Conservation (phyloP, 2,888 invertebrate species). For the Ochlodes sylvanus region DNA sequence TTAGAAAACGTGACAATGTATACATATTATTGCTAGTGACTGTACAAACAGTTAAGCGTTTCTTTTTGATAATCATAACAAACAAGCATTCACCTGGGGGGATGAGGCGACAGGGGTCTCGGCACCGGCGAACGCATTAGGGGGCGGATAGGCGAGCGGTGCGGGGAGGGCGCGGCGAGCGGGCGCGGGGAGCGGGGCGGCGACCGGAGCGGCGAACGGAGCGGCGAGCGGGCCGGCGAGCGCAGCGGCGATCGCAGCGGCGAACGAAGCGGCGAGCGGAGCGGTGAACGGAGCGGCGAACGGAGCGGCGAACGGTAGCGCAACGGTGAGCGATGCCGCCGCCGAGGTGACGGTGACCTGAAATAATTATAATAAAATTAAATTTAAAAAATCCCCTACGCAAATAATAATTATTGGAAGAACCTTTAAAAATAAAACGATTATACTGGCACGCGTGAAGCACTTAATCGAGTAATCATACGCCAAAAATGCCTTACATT, state of each 20-base stretch:
- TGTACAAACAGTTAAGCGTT: too few species aligned
- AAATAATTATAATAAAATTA: not conserved
- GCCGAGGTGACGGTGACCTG: slow-evolving; percentile 79
- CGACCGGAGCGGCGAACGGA: slow-evolving; percentile 59
- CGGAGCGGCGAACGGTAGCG: too few species aligned
- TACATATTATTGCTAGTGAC: too few species aligned
- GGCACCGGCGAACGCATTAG: slow-evolving; percentile 56
- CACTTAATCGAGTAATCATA: too few species aligned
- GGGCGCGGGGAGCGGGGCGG: slow-evolving; percentile 52
- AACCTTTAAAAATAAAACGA: too few species aligned
- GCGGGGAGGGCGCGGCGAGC: slow-evolving; percentile 52
- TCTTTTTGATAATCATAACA: too few species aligned
- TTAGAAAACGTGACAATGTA: too few species aligned
- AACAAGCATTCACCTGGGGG: not conserved
- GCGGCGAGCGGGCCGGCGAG: slow-evolving; percentile 57
- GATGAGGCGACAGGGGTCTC: slow-evolving; percentile 62
- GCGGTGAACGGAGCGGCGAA: slow-evolving; percentile 62
- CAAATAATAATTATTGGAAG: too few species aligned
- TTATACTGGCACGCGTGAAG: too few species aligned
- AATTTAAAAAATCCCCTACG: not conserved
- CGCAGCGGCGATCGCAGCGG: slow-evolving; percentile 58
- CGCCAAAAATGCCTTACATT: too few species aligned
- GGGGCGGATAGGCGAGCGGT: slow-evolving; percentile 59
- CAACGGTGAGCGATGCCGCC: slow-evolving; percentile 61
- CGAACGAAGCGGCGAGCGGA: slow-evolving; percentile 75